These are phyloP conservation scores for Cavia porcellus DNA, from an alignment of 2,113 vertebrate genomes.

Conservation along the genomic window DNA sequence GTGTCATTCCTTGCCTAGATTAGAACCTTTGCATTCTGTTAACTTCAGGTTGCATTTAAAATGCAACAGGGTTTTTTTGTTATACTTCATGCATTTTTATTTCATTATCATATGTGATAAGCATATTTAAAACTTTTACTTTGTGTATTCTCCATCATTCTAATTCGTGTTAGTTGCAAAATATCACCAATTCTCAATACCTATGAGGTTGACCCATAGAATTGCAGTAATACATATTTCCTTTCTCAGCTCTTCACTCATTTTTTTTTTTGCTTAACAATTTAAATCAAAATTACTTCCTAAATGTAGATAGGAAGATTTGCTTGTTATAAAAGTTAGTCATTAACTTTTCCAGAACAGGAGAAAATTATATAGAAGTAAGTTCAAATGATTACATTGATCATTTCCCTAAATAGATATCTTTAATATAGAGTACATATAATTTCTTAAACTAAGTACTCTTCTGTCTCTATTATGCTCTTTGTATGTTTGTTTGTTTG, in stretches of 20 bases:
- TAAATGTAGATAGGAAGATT: not conserved
- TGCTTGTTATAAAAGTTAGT: constrained; percentile 74
- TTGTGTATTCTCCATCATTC: not conserved
- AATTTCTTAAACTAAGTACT: not conserved
- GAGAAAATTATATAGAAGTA: not conserved
- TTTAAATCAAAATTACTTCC: constrained; percentile 19
- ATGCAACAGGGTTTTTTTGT: not conserved
- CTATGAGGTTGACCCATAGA: not conserved
- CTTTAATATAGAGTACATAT: not conserved
- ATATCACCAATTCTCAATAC: constrained; percentile 49
- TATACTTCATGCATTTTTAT: not conserved
- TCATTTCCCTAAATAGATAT: not conserved
- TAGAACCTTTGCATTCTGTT: constrained; percentile 66
- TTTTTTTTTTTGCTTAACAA: not conserved
- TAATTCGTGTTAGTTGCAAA: not conserved
- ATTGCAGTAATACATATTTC: not conserved
- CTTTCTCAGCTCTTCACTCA: constrained; percentile 45
- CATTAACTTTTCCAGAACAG: not conserved
- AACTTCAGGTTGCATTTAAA: constrained; percentile 52
- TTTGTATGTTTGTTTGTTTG: not conserved
- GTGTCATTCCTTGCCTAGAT: constrained; percentile 68
- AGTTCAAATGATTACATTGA: not conserved
- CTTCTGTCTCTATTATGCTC: not conserved
- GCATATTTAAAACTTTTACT: constrained; percentile 45
- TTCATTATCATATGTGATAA: constrained; percentile 19